Conservation (phyloP, 2,797 vertebrate species). For the Schizopygopsis malacanthus region DNA sequence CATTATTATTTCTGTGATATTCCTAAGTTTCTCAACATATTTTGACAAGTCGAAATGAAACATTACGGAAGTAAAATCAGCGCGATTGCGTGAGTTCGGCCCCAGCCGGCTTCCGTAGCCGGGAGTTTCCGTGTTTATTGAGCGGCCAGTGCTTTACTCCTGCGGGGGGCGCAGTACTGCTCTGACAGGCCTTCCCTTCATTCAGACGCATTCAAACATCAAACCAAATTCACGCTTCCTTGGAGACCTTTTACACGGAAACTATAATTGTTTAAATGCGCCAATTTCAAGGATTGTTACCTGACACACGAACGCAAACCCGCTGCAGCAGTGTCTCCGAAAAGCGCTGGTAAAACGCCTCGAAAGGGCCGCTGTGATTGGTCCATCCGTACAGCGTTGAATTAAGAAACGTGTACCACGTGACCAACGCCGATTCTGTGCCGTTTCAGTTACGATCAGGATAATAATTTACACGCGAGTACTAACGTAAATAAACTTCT, state of each 20-base stretch:
- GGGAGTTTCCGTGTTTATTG: background rate
- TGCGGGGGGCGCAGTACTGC: constrained; percentile 10
- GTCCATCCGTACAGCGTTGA: background rate
- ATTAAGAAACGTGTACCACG: background rate
- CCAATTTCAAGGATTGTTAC: background rate
- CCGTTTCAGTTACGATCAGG: no score
- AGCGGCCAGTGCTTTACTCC: background rate
- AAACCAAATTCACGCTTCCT: background rate
- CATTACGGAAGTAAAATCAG: no score
- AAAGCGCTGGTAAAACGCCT: background rate
- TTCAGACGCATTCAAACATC: background rate
- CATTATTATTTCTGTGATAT: background rate
- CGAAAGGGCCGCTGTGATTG: background rate
- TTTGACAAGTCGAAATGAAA: background rate
- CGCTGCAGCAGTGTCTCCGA: background rate
- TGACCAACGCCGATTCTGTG: background rate
- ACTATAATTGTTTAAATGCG: background rate
- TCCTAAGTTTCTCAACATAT: background rate
- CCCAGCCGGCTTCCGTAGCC: background rate
- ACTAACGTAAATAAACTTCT: no score
- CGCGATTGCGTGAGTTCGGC: background rate
- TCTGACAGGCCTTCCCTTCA: background rate
- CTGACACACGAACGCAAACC: background rate
- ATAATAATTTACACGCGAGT: background rate
- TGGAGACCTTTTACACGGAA: background rate